A percentile compares a stretch with the other conserved stretches of the same genome.
These are phyloP conservation scores for Brachyhypopomus gauderio DNA, from an alignment of 2,113 vertebrate genomes.

Conservation along the genomic window DNA sequence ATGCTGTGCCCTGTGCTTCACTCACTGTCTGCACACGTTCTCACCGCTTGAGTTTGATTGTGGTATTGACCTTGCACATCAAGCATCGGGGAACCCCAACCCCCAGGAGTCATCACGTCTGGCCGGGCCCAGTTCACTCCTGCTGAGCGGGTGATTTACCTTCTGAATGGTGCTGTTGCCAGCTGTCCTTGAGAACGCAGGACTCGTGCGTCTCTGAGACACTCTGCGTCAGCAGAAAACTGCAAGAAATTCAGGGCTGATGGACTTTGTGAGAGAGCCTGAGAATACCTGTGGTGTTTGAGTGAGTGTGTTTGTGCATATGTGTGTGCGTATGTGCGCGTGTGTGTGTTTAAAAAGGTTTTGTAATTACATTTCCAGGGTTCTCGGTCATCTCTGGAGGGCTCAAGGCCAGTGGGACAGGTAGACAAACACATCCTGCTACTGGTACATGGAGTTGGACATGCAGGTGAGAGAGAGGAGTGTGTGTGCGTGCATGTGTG, in stretches of 20 bases:
- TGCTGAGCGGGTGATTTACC: slow-evolving; percentile 46
- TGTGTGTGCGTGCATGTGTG: background rate
- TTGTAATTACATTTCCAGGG: slow-evolving; percentile 63
- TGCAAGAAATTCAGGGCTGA: slow-evolving; percentile 20
- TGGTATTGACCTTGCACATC: background rate
- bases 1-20: no score
- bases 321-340: slow-evolving; percentile 17
- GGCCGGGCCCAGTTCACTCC: slow-evolving; percentile 12
- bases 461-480: slow-evolving; percentile 77
- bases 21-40: background rate
- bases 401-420: slow-evolving; percentile 88
- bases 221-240: slow-evolving; percentile 28
- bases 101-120: slow-evolving; percentile 43
- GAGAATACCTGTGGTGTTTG: no score
- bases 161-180: slow-evolving; percentile 39
- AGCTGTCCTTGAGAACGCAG: slow-evolving; percentile 39
- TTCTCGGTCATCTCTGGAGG: slow-evolving; percentile 84
- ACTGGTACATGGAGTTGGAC: slow-evolving; percentile 91
- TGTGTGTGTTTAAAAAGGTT: slow-evolving; percentile 27
- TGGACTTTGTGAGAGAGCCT: slow-evolving; percentile 2
- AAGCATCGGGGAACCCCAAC: slow-evolving; percentile 36
- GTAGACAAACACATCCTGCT: slow-evolving; percentile 96
- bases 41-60: background rate
- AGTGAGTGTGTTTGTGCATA: no score
- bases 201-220: slow-evolving; percentile 25